These are phyloP conservation scores for Drosophila bocki DNA, from an alignment of 1,140 invertebrate species.

Conservation along the genomic window DNA sequence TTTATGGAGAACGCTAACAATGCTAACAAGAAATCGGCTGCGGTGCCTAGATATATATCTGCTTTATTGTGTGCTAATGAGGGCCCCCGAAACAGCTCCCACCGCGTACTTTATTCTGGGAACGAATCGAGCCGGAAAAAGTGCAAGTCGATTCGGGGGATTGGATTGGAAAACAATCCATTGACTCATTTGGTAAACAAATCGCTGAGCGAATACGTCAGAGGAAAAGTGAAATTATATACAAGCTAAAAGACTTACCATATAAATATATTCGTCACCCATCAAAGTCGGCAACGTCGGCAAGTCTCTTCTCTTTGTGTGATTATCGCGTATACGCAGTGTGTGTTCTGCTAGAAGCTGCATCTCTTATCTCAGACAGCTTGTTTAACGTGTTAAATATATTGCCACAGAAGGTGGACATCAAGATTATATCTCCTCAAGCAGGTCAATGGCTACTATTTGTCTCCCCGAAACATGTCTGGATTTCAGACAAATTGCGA, in stretches of 20 bases:
- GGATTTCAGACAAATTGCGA: slow-evolving; percentile 9
- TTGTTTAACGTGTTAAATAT: slow-evolving; percentile 32
- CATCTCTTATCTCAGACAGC: slow-evolving; percentile 21
- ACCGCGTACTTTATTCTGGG: slow-evolving; percentile 36
- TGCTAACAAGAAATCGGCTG: slow-evolving; percentile 46
- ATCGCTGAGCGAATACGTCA: slow-evolving; percentile 50
- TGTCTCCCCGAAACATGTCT: slow-evolving; percentile 32
- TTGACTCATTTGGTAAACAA: slow-evolving; percentile 59
- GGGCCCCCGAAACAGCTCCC: slow-evolving; percentile 58
- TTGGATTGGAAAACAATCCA: slow-evolving; percentile 33
- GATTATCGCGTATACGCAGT: slow-evolving; percentile 54
- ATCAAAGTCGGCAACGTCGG: slow-evolving; percentile 63
- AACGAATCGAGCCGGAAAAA: slow-evolving; percentile 44
- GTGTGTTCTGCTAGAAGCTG: slow-evolving; percentile 22
- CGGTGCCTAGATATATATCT: slow-evolving; percentile 37
- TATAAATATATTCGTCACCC: slow-evolving; percentile 53
- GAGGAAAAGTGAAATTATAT: slow-evolving; percentile 71
- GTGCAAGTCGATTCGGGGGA: slow-evolving; percentile 47
- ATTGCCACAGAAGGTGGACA: slow-evolving; percentile 33
- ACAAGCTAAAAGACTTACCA: slow-evolving; percentile 16
- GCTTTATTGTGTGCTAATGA: slow-evolving; percentile 79
- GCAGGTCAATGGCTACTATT: slow-evolving; percentile 46
- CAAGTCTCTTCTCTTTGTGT: slow-evolving; percentile 3
- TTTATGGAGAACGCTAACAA: slow-evolving; percentile 64
- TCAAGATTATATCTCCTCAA: slow-evolving; percentile 21